Conservation (phyloP, 2,797 vertebrate species). For the Centropyge bicolor region DNA sequence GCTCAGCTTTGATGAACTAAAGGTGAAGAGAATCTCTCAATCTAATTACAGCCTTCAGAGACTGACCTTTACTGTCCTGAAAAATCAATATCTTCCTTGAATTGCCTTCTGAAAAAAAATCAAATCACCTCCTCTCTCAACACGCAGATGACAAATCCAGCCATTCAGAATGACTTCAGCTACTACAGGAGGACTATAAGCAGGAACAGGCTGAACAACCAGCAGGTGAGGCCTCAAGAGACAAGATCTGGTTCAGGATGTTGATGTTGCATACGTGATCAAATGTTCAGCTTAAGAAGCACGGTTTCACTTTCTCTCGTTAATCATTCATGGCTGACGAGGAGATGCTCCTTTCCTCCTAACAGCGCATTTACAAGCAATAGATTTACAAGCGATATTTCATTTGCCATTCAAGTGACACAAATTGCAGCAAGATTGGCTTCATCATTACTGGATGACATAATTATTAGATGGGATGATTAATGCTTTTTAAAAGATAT, state of each 20-base stretch:
- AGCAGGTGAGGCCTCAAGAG: conserved; percentile 84
- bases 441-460: neutral
- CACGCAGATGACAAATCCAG: conserved; percentile 93
- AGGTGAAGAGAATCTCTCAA: conserved; percentile 79
- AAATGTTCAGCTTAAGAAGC: conserved; percentile 10
- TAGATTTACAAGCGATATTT: conserved; percentile 34
- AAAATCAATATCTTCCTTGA: conserved; percentile 1
- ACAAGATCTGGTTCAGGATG: neutral
- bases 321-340: conserved; percentile 35
- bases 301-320: conserved; percentile 25
- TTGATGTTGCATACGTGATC: conserved; percentile 11
- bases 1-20: conserved; percentile 94
- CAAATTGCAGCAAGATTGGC: no score
- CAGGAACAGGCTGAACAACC: conserved; percentile 92
- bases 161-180: conserved; percentile 96
- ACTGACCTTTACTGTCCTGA: conserved; percentile 26
- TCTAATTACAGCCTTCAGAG: conserved; percentile 15
- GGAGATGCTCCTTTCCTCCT: conserved; percentile 21
- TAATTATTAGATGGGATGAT: neutral
- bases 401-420: neutral
- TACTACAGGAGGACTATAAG: conserved; percentile 95
- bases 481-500: neutral
- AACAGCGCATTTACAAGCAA: conserved; percentile 20
- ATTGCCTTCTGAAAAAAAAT: conserved; percentile 14
- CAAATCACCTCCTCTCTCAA: conserved; percentile 14